A percentile compares a stretch with the other conserved stretches of the same genome.
Conservation (phyloP, 2,797 vertebrate genomes). For the Poecilia wingei region DNA sequence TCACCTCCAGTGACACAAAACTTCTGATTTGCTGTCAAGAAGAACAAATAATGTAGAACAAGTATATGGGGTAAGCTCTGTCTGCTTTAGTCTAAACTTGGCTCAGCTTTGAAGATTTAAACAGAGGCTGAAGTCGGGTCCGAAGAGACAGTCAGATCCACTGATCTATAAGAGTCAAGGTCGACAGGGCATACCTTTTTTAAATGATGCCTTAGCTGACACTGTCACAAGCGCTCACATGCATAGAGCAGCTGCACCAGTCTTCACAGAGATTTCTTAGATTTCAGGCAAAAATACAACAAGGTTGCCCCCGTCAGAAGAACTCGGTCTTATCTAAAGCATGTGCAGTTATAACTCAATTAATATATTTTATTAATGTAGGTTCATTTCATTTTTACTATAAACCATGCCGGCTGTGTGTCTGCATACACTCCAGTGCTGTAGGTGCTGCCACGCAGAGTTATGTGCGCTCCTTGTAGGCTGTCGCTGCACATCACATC, state of each 20-base stretch:
- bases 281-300: not conserved
- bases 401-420: slow-evolving; percentile 4
- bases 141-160: slow-evolving; percentile 27
- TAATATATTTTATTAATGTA: not conserved
- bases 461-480: slow-evolving; percentile 34
- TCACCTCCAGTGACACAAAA: slow-evolving; percentile 10
- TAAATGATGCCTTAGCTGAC: slow-evolving; percentile 7
- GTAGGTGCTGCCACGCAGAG: slow-evolving; percentile 47
- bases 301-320: not conserved
- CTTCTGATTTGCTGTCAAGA: slow-evolving; percentile 9
- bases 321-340: not conserved
- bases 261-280: not conserved
- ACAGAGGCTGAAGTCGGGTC: slow-evolving; percentile 22
- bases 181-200: slow-evolving; percentile 15
- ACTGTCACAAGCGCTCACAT: slow-evolving; percentile 24
- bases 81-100: slow-evolving; percentile 22
- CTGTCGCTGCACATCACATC: slow-evolving; percentile 61
- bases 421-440: slow-evolving; percentile 32
- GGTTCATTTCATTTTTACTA: not conserved
- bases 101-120: slow-evolving; percentile 31
- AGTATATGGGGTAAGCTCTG: slow-evolving; percentile 18
- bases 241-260: not conserved
- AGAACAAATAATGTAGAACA: slow-evolving; percentile 11
- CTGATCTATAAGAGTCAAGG: slow-evolving; percentile 26
- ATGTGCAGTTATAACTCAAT: not conserved